Conservation (phyloP, 2,888 invertebrate genomes). For the Agriopis marginaria region DNA sequence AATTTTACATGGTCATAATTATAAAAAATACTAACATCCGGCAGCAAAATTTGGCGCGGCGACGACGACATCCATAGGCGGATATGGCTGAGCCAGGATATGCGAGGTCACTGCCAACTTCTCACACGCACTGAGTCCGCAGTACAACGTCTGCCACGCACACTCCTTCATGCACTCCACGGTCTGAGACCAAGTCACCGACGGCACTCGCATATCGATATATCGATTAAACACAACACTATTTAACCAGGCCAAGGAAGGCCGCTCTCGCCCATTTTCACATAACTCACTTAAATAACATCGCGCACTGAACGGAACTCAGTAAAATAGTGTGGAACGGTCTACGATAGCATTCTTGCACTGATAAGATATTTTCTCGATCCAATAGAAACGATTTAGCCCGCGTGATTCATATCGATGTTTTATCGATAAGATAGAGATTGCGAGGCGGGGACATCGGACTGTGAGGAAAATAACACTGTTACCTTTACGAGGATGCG, state of each 20-base stretch:
- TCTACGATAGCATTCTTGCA: slow-evolving; percentile 53
- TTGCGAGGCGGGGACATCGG: slow-evolving; percentile 54
- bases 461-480: slow-evolving; percentile 59
- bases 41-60: slow-evolving; percentile 68
- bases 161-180: slow-evolving; percentile 70
- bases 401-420: slow-evolving; percentile 78
- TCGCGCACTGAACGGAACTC: slow-evolving; percentile 40
- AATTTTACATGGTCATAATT: neutral
- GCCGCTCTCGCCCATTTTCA: slow-evolving; percentile 38
- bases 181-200: slow-evolving; percentile 66
- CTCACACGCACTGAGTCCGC: slow-evolving; percentile 68
- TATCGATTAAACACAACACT: slow-evolving; percentile 49
- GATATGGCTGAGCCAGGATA: slow-evolving; percentile 69
- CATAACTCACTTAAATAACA: slow-evolving; percentile 47
- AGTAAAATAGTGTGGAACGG: neutral
- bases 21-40: slow-evolving; percentile 66
- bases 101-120: slow-evolving; percentile 64
- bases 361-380: slow-evolving; percentile 57
- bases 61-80: slow-evolving; percentile 71
- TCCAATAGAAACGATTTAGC: slow-evolving; percentile 66
- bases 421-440: slow-evolving; percentile 69
- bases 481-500: slow-evolving; percentile 53
- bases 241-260: slow-evolving; percentile 45
- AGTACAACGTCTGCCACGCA: slow-evolving; percentile 68
- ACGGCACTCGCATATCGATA: slow-evolving; percentile 59